phyloP scores from a whole-genome alignment of 2,888 invertebrate genomes.

The Chloroclystis v-ata region DNA sequence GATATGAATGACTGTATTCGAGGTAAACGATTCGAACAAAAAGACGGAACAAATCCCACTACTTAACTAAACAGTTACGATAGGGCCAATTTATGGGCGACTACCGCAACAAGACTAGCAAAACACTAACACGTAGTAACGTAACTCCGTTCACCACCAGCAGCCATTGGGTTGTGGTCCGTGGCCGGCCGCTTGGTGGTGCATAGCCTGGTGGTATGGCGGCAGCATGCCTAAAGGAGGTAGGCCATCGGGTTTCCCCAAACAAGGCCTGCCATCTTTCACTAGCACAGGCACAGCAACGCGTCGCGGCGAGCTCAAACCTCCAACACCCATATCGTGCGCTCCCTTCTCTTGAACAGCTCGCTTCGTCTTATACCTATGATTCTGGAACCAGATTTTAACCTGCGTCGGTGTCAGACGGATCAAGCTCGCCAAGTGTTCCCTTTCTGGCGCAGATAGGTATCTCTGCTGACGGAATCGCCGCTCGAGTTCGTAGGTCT shows the following conservation, averaged over 20 bases:
- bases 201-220: constrained; percentile 70
- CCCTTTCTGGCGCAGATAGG: constrained; percentile 97
- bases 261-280: constrained; percentile 94
- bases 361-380: constrained; percentile 99
- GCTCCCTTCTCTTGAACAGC: constrained; percentile 95
- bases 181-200: constrained; percentile 63
- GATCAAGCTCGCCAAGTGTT: constrained; percentile 96
- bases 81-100: constrained; percentile 6
- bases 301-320: constrained; percentile 89
- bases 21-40: constrained; percentile 44
- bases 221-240: constrained; percentile 71
- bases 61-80: constrained; percentile 19
- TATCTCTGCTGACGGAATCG: constrained; percentile 97
- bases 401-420: constrained; percentile 97
- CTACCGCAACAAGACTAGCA: constrained; percentile 52
- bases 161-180: constrained; percentile 65
- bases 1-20: constrained; percentile 46
- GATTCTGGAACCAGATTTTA: constrained; percentile 99
- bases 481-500: constrained; percentile 96
- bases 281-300: constrained; percentile 97
- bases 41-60: constrained; percentile 19
- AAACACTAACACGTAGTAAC: constrained; percentile 37
- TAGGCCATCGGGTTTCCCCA: constrained; percentile 78
- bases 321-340: constrained; percentile 82
- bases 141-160: constrained; percentile 72